phyloP scores from a whole-genome alignment of 2,113 vertebrate species.

The Alectura lathami region DNA sequence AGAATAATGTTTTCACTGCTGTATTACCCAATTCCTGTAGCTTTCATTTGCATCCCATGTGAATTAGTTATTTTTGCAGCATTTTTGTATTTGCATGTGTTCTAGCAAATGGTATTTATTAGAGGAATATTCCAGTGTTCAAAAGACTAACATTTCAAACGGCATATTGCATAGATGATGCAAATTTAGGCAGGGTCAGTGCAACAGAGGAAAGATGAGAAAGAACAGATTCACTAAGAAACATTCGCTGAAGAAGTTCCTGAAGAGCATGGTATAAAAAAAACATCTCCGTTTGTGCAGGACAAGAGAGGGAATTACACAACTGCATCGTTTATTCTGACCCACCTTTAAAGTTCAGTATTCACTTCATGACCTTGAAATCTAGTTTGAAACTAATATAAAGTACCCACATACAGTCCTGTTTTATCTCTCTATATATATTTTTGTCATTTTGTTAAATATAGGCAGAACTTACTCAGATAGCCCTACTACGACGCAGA shows the following conservation, averaged over 20 bases:
- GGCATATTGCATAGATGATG: neutral
- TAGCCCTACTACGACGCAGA: neutral
- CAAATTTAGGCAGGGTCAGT: neutral
- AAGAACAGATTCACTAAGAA: neutral
- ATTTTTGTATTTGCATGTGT: slow-evolving; percentile 37
- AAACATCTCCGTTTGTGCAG: neutral
- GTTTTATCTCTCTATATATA: accelerated
- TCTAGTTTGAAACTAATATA: neutral
- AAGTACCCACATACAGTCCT: neutral
- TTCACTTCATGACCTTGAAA: neutral
- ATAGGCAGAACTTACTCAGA: neutral
- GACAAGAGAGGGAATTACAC: neutral
- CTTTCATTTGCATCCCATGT: neutral
- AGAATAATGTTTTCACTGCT: neutral
- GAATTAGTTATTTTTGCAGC: slow-evolving; percentile 31
- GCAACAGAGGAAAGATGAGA: neutral
- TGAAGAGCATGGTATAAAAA: neutral
- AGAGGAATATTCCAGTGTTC: slow-evolving; percentile 1
- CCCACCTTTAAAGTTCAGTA: neutral
- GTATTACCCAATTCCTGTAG: neutral
- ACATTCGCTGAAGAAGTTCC: neutral
- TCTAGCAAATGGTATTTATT: slow-evolving; percentile 31
- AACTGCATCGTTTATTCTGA: neutral
- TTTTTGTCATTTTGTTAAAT: neutral
- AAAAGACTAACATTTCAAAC: slow-evolving; percentile 26